These are phyloP conservation scores for Hephaestus fuliginosus DNA, from an alignment of 2,797 vertebrate genomes.

Conservation along the genomic window DNA sequence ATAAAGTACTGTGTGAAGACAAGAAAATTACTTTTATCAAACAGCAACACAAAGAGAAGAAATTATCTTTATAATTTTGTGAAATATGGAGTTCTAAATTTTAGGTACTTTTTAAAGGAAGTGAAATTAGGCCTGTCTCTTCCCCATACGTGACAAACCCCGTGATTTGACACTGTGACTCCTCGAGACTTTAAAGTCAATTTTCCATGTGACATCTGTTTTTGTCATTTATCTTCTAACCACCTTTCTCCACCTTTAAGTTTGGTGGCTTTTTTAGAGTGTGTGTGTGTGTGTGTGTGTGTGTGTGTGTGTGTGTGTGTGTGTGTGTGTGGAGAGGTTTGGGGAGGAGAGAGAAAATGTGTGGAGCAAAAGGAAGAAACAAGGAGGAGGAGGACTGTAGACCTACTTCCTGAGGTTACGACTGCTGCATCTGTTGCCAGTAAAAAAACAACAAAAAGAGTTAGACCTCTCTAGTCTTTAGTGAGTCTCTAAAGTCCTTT, in stretches of 20 bases:
- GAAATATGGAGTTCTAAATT: neutral
- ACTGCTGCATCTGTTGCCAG: slow-evolving; percentile 54
- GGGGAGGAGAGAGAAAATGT: slow-evolving; percentile 3
- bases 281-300: slow-evolving; percentile 24
- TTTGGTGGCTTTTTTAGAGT: slow-evolving; percentile 34
- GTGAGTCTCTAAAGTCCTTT: too few species aligned
- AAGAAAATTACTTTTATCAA: neutral
- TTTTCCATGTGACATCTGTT: slow-evolving; percentile 58
- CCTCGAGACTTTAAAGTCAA: slow-evolving; percentile 28
- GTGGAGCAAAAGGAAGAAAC: slow-evolving; percentile 8
- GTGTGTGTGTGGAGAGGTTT: slow-evolving; percentile 8
- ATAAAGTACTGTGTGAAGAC: neutral
- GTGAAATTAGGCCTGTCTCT: neutral
- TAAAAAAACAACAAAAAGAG: slow-evolving; percentile 10
- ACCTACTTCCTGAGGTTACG: slow-evolving; percentile 44
- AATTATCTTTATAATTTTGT: neutral
- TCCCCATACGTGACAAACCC: neutral
- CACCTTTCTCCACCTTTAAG: slow-evolving; percentile 23
- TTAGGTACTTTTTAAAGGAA: neutral
- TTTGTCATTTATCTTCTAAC: slow-evolving; percentile 39
- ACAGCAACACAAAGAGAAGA: too few species aligned
- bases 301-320: slow-evolving; percentile 37
- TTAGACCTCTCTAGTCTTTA: neutral
- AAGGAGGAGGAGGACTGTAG: slow-evolving; percentile 14
- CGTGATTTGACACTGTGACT: slow-evolving; percentile 30